phyloP scores from a whole-genome alignment of 2,797 vertebrate species.

The Gila robusta region DNA sequence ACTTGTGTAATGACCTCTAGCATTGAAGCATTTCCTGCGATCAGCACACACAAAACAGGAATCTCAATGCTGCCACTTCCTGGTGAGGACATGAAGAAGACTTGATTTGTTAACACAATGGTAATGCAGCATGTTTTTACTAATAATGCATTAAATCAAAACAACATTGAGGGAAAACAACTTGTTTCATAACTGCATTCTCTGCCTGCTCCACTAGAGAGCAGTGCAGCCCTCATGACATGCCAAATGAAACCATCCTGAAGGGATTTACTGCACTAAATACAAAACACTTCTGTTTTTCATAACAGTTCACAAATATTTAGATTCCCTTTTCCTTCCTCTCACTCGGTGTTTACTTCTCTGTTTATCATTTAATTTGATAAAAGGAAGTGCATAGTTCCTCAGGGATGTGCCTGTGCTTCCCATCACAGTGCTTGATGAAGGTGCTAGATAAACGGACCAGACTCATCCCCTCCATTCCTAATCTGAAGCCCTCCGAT shows the following conservation, averaged over 20 bases:
- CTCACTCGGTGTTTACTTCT: conserved; percentile 17
- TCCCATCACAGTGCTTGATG: not conserved
- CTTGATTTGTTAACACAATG: not conserved
- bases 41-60: conserved; percentile 87
- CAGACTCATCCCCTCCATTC: not conserved
- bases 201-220: not conserved
- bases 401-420: not conserved
- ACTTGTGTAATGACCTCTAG: conserved; percentile 76
- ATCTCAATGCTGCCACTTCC: conserved; percentile 88
- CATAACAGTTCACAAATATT: not conserved
- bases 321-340: not conserved
- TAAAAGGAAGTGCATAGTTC: conserved; percentile 39
- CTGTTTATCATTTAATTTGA: not conserved
- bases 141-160: not conserved
- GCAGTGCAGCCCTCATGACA: not conserved
- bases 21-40: conserved; percentile 81
- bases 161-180: not conserved
- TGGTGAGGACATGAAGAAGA: conserved; percentile 60
- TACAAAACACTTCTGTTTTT: not conserved
- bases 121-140: not conserved
- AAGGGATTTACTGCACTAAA: not conserved
- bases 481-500: not conserved
- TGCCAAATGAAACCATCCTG: not conserved
- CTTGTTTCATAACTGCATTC: not conserved
- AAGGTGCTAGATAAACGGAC: not conserved